Conservation (phyloP, 2,797 vertebrate species). For the Prionace glauca region DNA sequence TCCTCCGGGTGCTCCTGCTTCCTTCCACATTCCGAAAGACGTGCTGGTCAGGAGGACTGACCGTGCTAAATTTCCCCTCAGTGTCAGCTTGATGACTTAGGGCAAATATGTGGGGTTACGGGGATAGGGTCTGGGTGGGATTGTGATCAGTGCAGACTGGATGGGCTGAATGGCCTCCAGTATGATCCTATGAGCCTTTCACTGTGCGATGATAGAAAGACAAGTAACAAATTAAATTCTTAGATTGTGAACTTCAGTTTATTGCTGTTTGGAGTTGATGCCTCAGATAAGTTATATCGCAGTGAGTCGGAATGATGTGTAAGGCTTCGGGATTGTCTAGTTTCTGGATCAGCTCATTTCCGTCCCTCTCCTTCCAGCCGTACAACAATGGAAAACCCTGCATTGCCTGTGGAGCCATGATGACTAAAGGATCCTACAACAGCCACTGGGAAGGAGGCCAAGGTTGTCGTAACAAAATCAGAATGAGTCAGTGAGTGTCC, state of each 20-base stretch:
- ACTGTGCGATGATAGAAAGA: neutral
- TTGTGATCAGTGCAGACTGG: no score
- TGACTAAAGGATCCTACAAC: constrained; percentile 58
- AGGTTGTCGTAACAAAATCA: constrained; percentile 67
- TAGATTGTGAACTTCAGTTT: neutral
- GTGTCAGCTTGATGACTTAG: no score
- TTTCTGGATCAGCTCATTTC: no score
- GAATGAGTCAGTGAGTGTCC: constrained; percentile 64
- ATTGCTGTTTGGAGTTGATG: neutral
- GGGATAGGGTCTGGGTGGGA: no score
- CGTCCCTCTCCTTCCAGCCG: constrained; percentile 46
- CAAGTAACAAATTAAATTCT: neutral
- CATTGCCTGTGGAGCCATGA: constrained; percentile 61
- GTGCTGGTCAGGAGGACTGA: no score
- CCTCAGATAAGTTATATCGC: no score
- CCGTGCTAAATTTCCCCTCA: no score
- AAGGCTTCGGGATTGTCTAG: neutral
- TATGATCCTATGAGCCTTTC: neutral
- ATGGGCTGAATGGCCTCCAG: no score
- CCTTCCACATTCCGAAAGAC: no score
- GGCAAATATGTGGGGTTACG: no score
- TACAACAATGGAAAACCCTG: constrained; percentile 65
- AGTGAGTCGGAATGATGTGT: neutral
- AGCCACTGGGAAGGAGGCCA: constrained; percentile 73
- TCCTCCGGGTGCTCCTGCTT: no score